Conservation (phyloP, 2,113 vertebrate genomes). For the Rallus limicola region DNA sequence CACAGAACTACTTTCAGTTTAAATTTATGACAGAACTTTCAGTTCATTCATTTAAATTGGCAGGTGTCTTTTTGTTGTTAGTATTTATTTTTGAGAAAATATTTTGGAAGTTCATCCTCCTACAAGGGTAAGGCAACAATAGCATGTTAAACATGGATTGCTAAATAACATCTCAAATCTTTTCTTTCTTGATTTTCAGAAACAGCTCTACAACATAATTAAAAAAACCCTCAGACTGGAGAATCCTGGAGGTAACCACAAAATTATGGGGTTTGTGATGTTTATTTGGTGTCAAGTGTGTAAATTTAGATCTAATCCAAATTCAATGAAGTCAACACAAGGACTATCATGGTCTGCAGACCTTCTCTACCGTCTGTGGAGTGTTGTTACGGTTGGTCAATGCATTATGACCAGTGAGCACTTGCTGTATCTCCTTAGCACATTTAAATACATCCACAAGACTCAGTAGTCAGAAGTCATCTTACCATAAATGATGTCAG, state of each 20-base stretch:
- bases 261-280: not conserved
- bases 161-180: not conserved
- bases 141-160: not conserved
- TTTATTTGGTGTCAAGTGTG: not conserved
- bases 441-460: not conserved
- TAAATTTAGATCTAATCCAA: not conserved
- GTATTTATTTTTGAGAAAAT: not conserved
- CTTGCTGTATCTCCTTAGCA: not conserved
- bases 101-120: not conserved
- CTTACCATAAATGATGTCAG: not conserved
- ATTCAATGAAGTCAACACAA: not conserved
- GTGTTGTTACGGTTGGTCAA: not conserved
- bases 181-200: not conserved
- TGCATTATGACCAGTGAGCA: not conserved
- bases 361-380: not conserved
- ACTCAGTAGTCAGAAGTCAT: not conserved
- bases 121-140: not conserved
- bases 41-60: not conserved
- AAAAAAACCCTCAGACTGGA: not conserved
- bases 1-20: not conserved
- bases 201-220: not conserved
- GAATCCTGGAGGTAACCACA: not conserved
- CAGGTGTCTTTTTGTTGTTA: not conserved
- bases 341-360: not conserved
- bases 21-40: not conserved